Evolutionary conservation across 2,888 invertebrate genomes (phyloP), one percentile per base, ranked within the genome.

Genomic region (Lepidonotus clava): DNA sequence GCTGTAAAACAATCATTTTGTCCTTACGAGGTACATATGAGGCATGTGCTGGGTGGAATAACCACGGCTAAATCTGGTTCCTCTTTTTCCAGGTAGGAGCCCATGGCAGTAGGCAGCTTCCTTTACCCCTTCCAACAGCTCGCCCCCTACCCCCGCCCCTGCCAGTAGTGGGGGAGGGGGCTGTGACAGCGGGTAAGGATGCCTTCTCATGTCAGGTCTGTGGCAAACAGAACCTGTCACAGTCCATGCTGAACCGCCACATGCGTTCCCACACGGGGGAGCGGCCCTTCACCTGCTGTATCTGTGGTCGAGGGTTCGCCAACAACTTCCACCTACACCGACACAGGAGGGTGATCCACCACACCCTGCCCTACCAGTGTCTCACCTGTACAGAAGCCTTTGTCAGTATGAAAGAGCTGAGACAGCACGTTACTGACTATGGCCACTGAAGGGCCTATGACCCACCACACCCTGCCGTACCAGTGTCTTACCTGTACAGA

Each of bases 301-400:
- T 80, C 18, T 80, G 80, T 24, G 46, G 51, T 8, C 21, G 51
- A 1, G 28, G 80, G 2, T 80, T 80, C 51, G 18, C 41, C 24
- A 80, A 80, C 80, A 41, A 80, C 28, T 41, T 40, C 46, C 46
- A 80, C 51, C 80, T 80, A 6, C 51, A 80, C 51, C 21, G 46
- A 6, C 80, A 80, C 51, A 24, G 80, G 46, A 80, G 46, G 51
- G 18, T 21, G 14, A 14, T 80, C 0, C 80, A 80, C 21, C 24
- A 80, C 1, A n/a, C 46, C 0, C 32, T 18, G 41, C 80, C 80
- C 46, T 80, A 80, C 80, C 80, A 80, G 80, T 80, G 80, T 41
- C 24, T 18, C 32, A 24, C 80, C 2, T 80, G 80, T n/a, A 14
- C 21, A 1, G n/a, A 46, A 34, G 41, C 80, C 1, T 80, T 46